Evolutionary conservation across 2,113 vertebrate species (phyloP).

Genomic region (Balaenoptera acutorostrata): DNA sequence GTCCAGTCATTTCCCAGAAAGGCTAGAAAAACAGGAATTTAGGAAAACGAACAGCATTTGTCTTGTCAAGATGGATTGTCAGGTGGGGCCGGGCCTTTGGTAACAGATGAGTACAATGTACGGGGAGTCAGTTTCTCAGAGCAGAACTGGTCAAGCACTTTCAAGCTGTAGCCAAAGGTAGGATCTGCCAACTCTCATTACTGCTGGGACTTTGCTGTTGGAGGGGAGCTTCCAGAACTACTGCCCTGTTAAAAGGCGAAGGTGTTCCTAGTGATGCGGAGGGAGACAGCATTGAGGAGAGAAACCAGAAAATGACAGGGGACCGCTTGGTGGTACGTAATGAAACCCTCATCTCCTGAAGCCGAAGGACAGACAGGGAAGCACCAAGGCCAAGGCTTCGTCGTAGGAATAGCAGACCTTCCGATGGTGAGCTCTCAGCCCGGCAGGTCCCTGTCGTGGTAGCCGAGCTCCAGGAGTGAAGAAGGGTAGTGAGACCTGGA

Average conservation of each 20-base stretch:
- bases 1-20: constrained; percentile 86
- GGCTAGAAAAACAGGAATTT: constrained; percentile 86
- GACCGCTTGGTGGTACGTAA: background rate
- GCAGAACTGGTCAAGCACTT: constrained; percentile 76
- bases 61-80: constrained; percentile 78
- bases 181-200: constrained; percentile 71
- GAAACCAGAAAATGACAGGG: background rate
- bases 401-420: background rate
- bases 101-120: constrained; percentile 78
- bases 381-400: background rate
- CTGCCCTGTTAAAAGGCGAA: constrained; percentile 83
- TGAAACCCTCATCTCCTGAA: background rate
- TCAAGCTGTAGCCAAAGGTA: constrained; percentile 74
- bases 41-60: constrained; percentile 74
- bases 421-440: background rate
- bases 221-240: constrained; percentile 81
- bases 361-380: background rate
- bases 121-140: constrained; percentile 84
- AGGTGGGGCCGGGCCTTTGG: constrained; percentile 74
- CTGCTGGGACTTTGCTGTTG: constrained; percentile 75
- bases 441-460: background rate
- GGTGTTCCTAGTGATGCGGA: constrained; percentile 53
- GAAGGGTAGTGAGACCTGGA: background rate
- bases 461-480: background rate
- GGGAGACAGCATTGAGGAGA: constrained; percentile 49